Evolutionary conservation across 2,113 vertebrate species (phyloP).

Genomic region (Takifugu bimaculatus): DNA sequence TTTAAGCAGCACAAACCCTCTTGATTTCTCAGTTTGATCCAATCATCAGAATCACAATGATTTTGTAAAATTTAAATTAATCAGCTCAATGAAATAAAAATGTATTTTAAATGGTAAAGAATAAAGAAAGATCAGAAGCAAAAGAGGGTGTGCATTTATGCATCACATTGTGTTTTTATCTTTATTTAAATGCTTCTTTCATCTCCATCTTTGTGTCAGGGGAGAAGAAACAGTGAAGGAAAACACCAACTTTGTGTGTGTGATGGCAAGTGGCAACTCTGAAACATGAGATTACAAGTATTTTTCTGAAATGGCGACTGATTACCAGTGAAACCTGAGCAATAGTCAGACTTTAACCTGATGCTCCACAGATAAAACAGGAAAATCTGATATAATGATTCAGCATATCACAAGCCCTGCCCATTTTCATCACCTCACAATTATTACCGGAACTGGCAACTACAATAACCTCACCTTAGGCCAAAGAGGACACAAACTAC

Average conservation of each 20-base stretch:
- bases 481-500: not conserved
- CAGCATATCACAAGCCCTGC: conserved; percentile 59
- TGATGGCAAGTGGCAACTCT: conserved; percentile 68
- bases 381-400: conserved; percentile 68
- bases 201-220: conserved; percentile 27
- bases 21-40: no score
- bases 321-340: no score
- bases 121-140: no score
- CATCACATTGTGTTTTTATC: not conserved
- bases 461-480: conserved; percentile 3
- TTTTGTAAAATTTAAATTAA: no score
- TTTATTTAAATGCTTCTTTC: not conserved
- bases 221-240: conserved; percentile 50
- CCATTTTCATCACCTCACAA: not conserved
- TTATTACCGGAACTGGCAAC: conserved; percentile 1
- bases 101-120: no score
- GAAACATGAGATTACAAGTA: conserved; percentile 74
- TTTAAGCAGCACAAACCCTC: no score
- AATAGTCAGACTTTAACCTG: no score
- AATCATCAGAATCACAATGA: no score
- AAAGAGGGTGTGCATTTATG: not conserved
- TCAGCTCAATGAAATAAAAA: no score
- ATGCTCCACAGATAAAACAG: conserved; percentile 58
- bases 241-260: conserved; percentile 55
- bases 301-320: not conserved